phyloP scores from a whole-genome alignment of 2,113 vertebrate species.

The Butorides virescens region DNA sequence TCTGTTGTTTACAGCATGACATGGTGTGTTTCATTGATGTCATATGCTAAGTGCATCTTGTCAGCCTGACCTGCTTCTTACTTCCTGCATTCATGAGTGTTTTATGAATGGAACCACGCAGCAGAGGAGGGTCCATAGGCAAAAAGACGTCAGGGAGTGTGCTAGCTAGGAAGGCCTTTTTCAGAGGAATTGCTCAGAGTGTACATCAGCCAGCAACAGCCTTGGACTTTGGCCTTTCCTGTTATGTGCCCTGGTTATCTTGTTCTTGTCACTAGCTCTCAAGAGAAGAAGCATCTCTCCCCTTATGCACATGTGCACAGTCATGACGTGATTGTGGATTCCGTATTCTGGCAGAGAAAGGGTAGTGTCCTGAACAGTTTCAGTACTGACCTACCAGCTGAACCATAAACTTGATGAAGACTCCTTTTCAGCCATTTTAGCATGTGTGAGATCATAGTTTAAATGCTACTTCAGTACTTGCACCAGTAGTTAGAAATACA shows the following conservation, averaged over 20 bases:
- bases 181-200: background rate
- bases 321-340: rapidly evolving
- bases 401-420: background rate
- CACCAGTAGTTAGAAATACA: background rate
- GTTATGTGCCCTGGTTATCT: background rate
- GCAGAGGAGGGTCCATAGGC: background rate
- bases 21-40: background rate
- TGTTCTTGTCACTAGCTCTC: background rate
- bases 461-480: background rate
- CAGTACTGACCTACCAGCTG: background rate
- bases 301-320: no score
- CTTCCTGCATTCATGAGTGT: background rate
- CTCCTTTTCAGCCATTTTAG: background rate
- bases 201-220: background rate
- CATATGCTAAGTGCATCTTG: background rate
- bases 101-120: background rate
- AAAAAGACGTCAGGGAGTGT: background rate
- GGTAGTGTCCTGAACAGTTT: background rate
- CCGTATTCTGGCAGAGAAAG: background rate
- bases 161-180: background rate
- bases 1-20: background rate
- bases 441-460: background rate
- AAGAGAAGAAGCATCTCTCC: background rate
- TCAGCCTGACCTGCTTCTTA: background rate
- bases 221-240: background rate